A percentile compares a stretch with the other conserved stretches of the same genome.
Conservation (phyloP, 2,888 invertebrate species). For the Thymelicus acteon region DNA sequence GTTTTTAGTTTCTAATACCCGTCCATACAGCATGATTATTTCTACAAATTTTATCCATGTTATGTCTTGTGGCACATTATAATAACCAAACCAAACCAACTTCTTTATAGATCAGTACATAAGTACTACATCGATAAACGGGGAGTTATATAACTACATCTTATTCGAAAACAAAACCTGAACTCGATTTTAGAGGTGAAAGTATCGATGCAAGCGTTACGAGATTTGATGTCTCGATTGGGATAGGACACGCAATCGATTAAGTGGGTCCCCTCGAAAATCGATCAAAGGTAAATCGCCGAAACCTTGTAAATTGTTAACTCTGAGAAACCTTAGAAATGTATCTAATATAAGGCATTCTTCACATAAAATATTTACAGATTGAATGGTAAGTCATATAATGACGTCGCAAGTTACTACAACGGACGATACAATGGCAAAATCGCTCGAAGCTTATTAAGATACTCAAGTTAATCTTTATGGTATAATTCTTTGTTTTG, state of each 20-base stretch:
- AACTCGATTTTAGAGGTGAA: conserved; percentile 73
- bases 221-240: conserved; percentile 54
- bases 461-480: too few relatives aligned
- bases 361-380: too few relatives aligned
- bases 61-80: too few relatives aligned
- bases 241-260: conserved; percentile 67
- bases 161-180: conserved; percentile 56
- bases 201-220: conserved; percentile 69
- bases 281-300: conserved; percentile 15
- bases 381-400: too few relatives aligned
- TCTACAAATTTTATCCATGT: too few relatives aligned
- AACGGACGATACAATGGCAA: too few relatives aligned
- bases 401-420: too few relatives aligned
- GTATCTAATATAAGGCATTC: not conserved
- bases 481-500: too few relatives aligned
- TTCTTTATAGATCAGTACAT: not conserved
- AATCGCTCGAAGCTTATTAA: too few relatives aligned
- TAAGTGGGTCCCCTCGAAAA: conserved; percentile 33
- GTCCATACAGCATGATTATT: too few relatives aligned
- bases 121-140: conserved; percentile 12
- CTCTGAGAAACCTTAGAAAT: not conserved
- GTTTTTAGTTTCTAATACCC: too few relatives aligned
- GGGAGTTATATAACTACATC: conserved; percentile 70
- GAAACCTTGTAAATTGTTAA: conserved; percentile 9
- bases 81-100: too few relatives aligned